A percentile compares a stretch with the other conserved stretches of the same genome.
Conservation (phyloP, 2,888 invertebrate genomes). For the Epirrhoe tristata region DNA sequence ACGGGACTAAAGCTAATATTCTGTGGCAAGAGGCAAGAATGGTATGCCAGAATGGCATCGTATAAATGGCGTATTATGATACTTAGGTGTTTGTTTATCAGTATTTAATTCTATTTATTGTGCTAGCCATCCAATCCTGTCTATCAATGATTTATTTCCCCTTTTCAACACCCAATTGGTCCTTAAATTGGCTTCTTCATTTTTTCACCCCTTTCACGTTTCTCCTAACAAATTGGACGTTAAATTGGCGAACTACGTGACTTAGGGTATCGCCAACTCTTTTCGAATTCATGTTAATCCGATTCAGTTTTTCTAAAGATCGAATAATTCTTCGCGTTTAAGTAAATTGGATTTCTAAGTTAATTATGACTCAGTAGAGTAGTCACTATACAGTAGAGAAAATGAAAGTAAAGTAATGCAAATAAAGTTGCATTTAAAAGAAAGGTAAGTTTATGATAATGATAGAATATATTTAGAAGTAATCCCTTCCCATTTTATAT, state of each 20-base stretch:
- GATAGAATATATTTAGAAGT: too few relatives aligned
- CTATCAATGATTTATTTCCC: background rate
- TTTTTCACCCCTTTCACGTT: conserved; percentile 55
- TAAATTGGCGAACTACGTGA: conserved; percentile 77
- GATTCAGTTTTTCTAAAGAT: conserved; percentile 32
- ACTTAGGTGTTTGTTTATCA: background rate
- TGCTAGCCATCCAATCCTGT: background rate
- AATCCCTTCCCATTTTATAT: too few relatives aligned
- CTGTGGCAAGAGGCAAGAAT: too few relatives aligned
- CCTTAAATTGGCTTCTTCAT: conserved; percentile 37
- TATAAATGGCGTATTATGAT: too few relatives aligned
- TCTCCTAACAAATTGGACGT: conserved; percentile 71
- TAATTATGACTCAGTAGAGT: background rate
- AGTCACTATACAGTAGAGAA: too few relatives aligned
- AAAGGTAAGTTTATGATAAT: too few relatives aligned
- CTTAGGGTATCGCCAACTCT: conserved; percentile 17
- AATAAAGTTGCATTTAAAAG: too few relatives aligned
- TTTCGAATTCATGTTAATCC: conserved; percentile 30
- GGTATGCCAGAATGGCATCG: too few relatives aligned
- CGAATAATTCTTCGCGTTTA: conserved; percentile 3
- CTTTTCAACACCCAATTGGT: conserved; percentile 14
- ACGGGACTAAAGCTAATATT: too few relatives aligned
- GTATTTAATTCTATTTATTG: too few relatives aligned
- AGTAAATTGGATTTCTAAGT: background rate
- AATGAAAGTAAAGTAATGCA: too few relatives aligned